Percentiles rank a stretch among this genome's conserved stretches.
phyloP scores from a whole-genome alignment of 2,797 vertebrate genomes.

The Lutjanus campechanus region DNA sequence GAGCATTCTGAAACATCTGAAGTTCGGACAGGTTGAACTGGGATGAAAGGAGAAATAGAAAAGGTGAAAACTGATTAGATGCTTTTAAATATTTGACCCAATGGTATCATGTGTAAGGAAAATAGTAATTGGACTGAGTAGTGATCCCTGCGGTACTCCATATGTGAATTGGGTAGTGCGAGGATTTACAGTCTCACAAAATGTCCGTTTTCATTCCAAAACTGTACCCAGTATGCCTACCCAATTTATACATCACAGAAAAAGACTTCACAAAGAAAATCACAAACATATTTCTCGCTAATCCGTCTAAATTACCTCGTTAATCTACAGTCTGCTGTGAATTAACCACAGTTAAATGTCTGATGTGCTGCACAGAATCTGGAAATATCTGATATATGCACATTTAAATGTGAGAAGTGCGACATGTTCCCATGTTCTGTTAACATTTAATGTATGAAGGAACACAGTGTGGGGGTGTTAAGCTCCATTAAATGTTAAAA shows the following conservation, averaged over 20 bases:
- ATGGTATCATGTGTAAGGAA: not conserved
- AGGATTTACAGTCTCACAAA: not conserved
- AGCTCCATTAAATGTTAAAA: not conserved
- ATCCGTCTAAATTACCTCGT: no score
- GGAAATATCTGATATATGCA: not conserved
- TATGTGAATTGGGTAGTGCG: not conserved
- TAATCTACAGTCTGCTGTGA: not conserved
- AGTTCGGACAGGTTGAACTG: not conserved
- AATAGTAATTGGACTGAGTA: not conserved
- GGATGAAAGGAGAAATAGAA: not conserved
- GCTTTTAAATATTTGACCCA: not conserved
- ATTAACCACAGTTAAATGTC: not conserved
- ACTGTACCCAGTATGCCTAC: not conserved
- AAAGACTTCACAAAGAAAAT: not conserved
- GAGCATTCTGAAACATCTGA: not conserved
- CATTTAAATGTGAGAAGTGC: not conserved
- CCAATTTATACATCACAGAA: not conserved
- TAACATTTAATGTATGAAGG: conserved; percentile 11
- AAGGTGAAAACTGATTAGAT: no score
- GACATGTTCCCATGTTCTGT: not conserved
- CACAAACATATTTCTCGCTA: not conserved
- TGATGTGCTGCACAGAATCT: not conserved
- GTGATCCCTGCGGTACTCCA: conserved; percentile 10
- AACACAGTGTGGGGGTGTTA: not conserved
- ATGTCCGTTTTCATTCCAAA: not conserved